Conservation (phyloP, 1,140 invertebrate genomes). For the Saccostrea echinata region DNA sequence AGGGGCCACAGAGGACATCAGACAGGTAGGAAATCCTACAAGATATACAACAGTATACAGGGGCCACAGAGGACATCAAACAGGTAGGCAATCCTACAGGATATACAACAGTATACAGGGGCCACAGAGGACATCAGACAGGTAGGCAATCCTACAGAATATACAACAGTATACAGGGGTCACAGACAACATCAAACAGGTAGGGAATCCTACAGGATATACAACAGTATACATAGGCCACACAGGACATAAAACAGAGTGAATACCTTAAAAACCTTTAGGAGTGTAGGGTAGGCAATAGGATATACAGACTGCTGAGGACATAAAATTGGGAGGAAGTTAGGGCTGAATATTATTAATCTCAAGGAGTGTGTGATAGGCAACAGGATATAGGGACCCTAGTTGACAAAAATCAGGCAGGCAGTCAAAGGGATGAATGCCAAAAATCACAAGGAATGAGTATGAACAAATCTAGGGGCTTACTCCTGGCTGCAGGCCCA, state of each 20-base stretch:
- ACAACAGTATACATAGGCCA: not conserved
- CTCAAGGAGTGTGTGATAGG: too few relatives aligned
- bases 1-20: slow-evolving; percentile 46
- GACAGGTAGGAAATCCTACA: slow-evolving; percentile 40
- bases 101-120: slow-evolving; percentile 16
- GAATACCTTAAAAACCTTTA: too few relatives aligned
- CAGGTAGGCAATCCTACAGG: slow-evolving; percentile 45
- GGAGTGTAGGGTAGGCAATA: slow-evolving; percentile 35
- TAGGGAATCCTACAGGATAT: slow-evolving; percentile 32
- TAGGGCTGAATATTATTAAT: too few relatives aligned
- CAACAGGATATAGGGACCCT: too few relatives aligned
- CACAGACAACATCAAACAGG: slow-evolving; percentile 44
- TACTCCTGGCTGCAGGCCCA: too few relatives aligned
- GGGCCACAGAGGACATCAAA: slow-evolving; percentile 26
- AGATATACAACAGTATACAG: not conserved
- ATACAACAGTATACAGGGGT: not conserved
- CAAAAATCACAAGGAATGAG: too few relatives aligned
- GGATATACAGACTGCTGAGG: not conserved
- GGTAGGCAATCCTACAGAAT: not conserved
- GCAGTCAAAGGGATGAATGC: too few relatives aligned
- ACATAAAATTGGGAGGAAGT: slow-evolving; percentile 24
- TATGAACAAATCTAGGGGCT: too few relatives aligned
- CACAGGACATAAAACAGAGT: slow-evolving; percentile 42
- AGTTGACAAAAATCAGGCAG: not conserved
- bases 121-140: not conserved